Base-by-base conservation (phyloP, 92 coral and sea anemone genomes). In the Parazoanthus swiftii region DNA sequence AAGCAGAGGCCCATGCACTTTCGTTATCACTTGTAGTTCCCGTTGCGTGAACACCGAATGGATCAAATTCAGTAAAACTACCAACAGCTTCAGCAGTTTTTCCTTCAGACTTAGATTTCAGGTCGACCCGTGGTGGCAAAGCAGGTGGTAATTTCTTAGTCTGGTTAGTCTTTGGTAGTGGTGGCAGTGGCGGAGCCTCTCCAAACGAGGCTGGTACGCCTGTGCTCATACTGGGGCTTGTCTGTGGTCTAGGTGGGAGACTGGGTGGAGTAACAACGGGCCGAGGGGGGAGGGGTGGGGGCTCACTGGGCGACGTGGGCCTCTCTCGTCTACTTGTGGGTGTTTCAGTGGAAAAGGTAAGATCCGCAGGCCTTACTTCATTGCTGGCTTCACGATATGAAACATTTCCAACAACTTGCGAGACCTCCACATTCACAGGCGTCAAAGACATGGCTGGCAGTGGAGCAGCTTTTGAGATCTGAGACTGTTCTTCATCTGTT, bases 281-380 rank as follows among this genome's bases (percentile, higher is more conserved):
- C 82, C 99, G 92, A 81, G 99, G 99, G 51, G 99, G 99, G 1
- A 97, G 97, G 10, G 99, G 98, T 76, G 99, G 99, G 4, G 99
- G 98, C 7, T 81, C 96, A 72, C 85, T 88, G 18, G 99, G 97
- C 50, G 99, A 97, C 14, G 59, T 5, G 29, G 90, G 85, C 66
- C 93, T 78, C 33, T 78, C 89, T 16, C 66, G 82, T 38, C 76
- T 38, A 21, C 88, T 85, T 42, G 59, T 85, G 46, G 56, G 75
- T 21, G 92, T 86, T 42, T 91, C 73, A 37, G 88, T 37, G 16
- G 92, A 85, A 46, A 94, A 80, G 13, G 86, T 51, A 11, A 76
- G 58, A 26, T 91, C 84, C 48, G 79, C 86, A 35, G 95, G 88
- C 80, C 85, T 67, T 33, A 71, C 86, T 38, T 72, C 79, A 1